Evolutionary conservation across 2,888 invertebrate genomes (phyloP).

Genomic region (Hypercompe scribonia): DNA sequence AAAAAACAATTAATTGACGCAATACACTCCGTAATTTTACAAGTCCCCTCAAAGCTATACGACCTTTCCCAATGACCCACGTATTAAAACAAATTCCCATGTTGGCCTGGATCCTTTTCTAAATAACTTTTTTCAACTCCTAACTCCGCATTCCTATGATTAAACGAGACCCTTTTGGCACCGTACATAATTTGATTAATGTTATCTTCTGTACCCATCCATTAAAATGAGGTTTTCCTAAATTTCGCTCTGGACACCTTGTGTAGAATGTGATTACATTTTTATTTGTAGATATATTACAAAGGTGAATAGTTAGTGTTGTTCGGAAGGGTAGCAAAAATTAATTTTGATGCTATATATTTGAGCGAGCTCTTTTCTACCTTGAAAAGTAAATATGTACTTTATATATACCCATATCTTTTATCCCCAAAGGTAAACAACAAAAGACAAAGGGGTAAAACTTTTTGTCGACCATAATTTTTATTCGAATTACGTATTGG

Average conservation of each 20-base stretch:
- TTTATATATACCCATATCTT: no score
- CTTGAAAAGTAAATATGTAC: no score
- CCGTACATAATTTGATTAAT: conserved; percentile 17
- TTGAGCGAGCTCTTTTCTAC: not conserved
- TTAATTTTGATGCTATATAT: not conserved
- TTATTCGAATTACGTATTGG: no score
- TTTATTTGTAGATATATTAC: not conserved
- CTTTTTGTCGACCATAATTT: no score
- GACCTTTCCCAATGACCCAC: conserved; percentile 32
- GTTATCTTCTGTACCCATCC: conserved; percentile 12
- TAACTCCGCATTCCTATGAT: conserved; percentile 33
- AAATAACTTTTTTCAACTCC: conserved; percentile 34
- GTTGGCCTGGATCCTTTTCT: conserved; percentile 18
- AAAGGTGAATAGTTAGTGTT: not conserved
- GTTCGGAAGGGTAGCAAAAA: not conserved
- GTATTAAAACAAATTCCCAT: conserved; percentile 24
- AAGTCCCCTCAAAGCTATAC: conserved; percentile 39
- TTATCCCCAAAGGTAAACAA: no score
- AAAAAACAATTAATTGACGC: not conserved
- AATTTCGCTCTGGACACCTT: conserved; percentile 4
- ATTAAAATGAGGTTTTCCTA: conserved; percentile 6
- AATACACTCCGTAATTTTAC: conserved; percentile 18
- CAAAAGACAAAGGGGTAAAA: no score
- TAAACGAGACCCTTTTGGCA: conserved; percentile 24
- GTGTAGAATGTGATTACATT: not conserved